Conservation (phyloP, 2,797 vertebrate genomes). For the Hemitrygon akajei region DNA sequence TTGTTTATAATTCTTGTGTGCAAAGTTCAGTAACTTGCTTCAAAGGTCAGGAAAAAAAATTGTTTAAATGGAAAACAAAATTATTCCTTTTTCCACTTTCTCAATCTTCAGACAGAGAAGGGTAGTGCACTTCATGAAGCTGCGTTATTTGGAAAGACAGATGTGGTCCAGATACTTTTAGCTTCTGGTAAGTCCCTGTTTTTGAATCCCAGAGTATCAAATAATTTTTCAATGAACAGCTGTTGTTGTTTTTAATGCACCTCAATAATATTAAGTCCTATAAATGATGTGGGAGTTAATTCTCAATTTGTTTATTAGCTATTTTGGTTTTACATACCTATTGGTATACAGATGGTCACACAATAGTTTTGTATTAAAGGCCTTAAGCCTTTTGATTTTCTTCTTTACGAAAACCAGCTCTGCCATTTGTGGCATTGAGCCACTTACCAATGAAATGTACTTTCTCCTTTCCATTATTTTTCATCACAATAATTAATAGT, state of each 20-base stretch:
- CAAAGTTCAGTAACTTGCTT: background rate
- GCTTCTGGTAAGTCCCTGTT: slow-evolving; percentile 72
- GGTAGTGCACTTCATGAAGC: slow-evolving; percentile 98
- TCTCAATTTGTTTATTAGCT: background rate
- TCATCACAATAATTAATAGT: too few species aligned
- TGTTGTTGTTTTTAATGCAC: background rate
- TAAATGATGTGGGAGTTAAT: background rate
- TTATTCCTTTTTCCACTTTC: background rate
- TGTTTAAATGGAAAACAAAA: background rate
- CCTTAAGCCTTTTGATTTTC: background rate
- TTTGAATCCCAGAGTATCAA: background rate
- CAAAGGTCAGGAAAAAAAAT: background rate
- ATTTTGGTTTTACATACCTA: background rate
- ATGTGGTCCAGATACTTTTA: slow-evolving; percentile 93
- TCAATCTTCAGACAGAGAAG: slow-evolving; percentile 79
- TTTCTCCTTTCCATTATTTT: too few species aligned
- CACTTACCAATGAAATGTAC: too few species aligned
- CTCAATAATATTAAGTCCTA: background rate
- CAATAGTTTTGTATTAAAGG: background rate
- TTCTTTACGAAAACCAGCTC: background rate
- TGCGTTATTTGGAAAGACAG: slow-evolving; percentile 89
- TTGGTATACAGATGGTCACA: background rate
- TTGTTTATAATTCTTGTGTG: background rate
- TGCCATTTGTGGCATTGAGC: background rate
- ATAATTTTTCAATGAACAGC: background rate